Evolutionary conservation across 2,797 vertebrate genomes (phyloP), one percentile per base, ranked within the genome.

Genomic region (Acrossocheilus fasciatus): DNA sequence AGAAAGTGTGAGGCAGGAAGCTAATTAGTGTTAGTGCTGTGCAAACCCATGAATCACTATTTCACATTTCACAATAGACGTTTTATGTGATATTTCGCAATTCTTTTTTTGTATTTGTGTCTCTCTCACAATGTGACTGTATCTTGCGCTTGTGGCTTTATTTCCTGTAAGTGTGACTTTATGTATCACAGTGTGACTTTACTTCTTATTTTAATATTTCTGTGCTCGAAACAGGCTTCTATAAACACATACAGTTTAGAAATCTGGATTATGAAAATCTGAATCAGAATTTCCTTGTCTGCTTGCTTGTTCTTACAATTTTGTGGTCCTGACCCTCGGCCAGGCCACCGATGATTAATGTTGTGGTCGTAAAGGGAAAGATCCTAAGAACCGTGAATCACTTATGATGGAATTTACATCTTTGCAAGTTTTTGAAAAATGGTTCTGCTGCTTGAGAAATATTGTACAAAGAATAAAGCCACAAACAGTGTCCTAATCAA

Each of bases 371-470:
- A 47, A 64, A 47, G 26, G 54, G 30, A 47, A 75, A 45, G 82
- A 47, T 62, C 41, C 26, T 59, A n/a, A 47, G 72, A 84, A 76
- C 64, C 2, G 12, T 84, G 54, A 84, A 76, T 64, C 57, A 2
- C 59, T 84, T 36, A 59, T 50, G 18, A 64, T 84, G 72, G 57
- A 75, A 76, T 84, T 84, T 84, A 66, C 72, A 76, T 47, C 43
- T 64, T 36, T 82, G 50, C 50, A 59, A 59, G n/a, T 30, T 64
- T 83, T 47, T 75, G 54, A 83, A 62, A 64, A 64, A 62, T n/a
- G 17, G 18, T 64, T 75, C 41, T 23, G 30, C 57, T 75, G 70
- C 26, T 39, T 20, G 18, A 76, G 43, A 64, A 84, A 84, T 15
- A 75, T 39, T 39, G 17, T 50, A 39, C 18, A 47, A 83, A 74